These are phyloP conservation scores for Mus caroli DNA, from an alignment of 2,797 vertebrate species.

Conservation along the genomic window DNA sequence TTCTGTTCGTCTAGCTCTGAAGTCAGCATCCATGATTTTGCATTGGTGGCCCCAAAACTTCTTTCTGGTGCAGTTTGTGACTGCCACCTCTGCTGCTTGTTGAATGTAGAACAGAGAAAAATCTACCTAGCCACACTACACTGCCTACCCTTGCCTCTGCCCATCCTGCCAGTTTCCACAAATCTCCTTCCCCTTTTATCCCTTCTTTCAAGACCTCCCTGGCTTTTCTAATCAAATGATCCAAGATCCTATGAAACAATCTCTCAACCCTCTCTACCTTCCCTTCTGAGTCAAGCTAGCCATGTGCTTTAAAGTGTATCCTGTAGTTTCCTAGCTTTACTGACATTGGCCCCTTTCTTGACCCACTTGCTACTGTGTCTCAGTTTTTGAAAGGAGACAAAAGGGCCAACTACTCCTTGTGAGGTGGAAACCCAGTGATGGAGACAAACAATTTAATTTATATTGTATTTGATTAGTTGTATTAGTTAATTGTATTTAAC, in stretches of 20 bases:
- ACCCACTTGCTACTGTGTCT: background rate
- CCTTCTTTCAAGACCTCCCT: background rate
- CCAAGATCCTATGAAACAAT: background rate
- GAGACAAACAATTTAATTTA: background rate
- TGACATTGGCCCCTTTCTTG: background rate
- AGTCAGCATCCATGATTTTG: background rate
- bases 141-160: accelerated
- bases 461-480: background rate
- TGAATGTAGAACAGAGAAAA: background rate
- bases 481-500: background rate
- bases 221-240: background rate
- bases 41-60: background rate
- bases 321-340: background rate
- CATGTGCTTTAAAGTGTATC: background rate
- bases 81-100: background rate
- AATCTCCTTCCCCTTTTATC: background rate
- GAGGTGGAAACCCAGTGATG: background rate
- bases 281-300: background rate
- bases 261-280: background rate
- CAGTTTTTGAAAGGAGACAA: background rate
- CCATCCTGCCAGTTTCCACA: background rate
- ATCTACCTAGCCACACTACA: background rate
- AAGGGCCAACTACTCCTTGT: background rate
- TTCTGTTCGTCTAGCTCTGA: conserved; percentile 8
- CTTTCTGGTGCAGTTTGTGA: background rate